phyloP scores from a whole-genome alignment of 2,888 invertebrate genomes.

The Drosophila anceps region DNA sequence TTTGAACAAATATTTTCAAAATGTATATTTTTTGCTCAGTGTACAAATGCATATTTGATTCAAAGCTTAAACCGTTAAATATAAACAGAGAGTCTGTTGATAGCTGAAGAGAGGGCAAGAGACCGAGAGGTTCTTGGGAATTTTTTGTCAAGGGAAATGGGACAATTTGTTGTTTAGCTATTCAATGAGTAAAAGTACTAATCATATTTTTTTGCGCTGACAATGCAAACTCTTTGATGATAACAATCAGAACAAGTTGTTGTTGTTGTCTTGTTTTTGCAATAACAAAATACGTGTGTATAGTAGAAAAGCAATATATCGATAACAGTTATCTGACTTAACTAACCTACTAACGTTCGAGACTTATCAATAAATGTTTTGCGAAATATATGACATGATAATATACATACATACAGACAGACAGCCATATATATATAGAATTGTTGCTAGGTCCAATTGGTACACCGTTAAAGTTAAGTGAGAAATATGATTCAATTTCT shows the following conservation, averaged over 20 bases:
- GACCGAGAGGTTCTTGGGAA: not conserved
- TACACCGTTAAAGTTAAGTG: conserved; percentile 13
- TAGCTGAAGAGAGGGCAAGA: not conserved
- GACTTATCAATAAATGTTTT: conserved; percentile 24
- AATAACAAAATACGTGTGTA: conserved; percentile 2
- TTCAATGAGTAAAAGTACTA: conserved; percentile 15
- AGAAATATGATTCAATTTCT: conserved; percentile 55
- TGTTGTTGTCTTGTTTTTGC: conserved; percentile 17
- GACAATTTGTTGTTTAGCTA: conserved; percentile 21
- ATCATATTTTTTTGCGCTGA: conserved; percentile 39
- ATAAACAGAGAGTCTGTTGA: not conserved
- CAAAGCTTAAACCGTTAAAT: conserved; percentile 11
- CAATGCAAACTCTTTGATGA: conserved; percentile 31
- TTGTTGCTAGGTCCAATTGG: conserved; percentile 42
- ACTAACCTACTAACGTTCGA: conserved; percentile 55
- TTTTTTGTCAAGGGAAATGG: conserved; percentile 20
- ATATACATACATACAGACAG: not conserved
- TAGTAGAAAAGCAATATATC: conserved; percentile 47
- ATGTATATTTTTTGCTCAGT: not conserved
- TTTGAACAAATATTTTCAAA: not conserved
- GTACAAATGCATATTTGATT: conserved; percentile 9
- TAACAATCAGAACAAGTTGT: conserved; percentile 37
- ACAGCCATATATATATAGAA: not conserved
- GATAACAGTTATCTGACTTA: conserved; percentile 61
- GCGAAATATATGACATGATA: conserved; percentile 1